Conservation (phyloP, 2,113 vertebrate species). For the Scatophagus argus region DNA sequence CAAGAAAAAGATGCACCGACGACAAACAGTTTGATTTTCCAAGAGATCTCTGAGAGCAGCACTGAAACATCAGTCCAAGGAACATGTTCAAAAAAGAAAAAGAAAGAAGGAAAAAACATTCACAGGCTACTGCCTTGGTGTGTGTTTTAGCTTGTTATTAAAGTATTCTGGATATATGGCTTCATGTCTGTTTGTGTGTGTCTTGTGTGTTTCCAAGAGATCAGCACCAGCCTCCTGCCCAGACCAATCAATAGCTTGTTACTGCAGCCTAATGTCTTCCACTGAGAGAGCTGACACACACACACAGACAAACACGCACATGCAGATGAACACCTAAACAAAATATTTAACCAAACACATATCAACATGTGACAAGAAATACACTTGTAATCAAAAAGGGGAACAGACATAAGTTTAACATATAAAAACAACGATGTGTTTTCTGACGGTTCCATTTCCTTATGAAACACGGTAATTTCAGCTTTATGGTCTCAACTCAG, state of each 20-base stretch:
- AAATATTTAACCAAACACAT: conserved; percentile 11
- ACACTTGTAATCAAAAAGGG: not conserved
- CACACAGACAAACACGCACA: conserved; percentile 13
- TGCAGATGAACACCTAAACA: conserved; percentile 13
- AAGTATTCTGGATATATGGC: conserved; percentile 37
- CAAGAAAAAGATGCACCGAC: conserved; percentile 10
- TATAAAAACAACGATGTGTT: conserved; percentile 21
- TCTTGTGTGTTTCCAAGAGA: conserved; percentile 57
- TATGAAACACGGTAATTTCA: conserved; percentile 68
- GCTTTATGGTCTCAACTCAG: conserved; percentile 56
- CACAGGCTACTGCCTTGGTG: conserved; percentile 19
- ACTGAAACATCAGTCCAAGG: conserved; percentile 11
- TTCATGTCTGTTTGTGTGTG: conserved; percentile 25
- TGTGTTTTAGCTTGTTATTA: conserved; percentile 26
- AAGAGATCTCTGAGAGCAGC: conserved; percentile 7
- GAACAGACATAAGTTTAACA: conserved; percentile 19
- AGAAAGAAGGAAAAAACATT: no score
- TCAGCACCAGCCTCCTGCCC: conserved; percentile 53
- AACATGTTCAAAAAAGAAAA: conserved; percentile 8
- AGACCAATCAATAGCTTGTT: conserved; percentile 77
- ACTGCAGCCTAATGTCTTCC: conserved; percentile 69
- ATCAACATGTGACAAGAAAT: not conserved
- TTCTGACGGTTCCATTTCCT: conserved; percentile 4
- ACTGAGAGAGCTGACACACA: conserved; percentile 41
- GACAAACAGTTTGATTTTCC: conserved; percentile 37